These are phyloP conservation scores for Ibidorhyncha struthersii DNA, from an alignment of 2,113 vertebrate genomes.

Conservation along the genomic window DNA sequence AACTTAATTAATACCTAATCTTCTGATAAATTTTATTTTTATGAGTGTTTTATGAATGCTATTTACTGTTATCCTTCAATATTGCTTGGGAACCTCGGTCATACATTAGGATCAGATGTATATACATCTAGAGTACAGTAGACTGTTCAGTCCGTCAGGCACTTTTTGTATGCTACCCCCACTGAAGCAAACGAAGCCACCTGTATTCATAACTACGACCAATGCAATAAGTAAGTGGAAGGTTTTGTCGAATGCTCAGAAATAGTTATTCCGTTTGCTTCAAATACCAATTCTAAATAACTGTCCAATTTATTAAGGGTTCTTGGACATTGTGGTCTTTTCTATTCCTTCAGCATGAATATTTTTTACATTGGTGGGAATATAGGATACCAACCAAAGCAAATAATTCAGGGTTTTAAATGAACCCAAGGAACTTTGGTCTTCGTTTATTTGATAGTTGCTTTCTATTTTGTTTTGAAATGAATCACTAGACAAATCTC, in stretches of 20 bases:
- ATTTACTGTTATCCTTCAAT: not conserved
- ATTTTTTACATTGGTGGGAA: not conserved
- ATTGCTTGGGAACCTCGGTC: not conserved
- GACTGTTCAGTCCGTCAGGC: not conserved
- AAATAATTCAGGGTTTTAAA: not conserved
- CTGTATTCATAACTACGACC: not conserved
- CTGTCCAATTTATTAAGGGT: not conserved
- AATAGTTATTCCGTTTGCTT: rapidly evolving
- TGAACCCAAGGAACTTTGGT: not conserved
- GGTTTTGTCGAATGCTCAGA: not conserved
- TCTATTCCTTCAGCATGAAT: not conserved
- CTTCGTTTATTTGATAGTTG: not conserved
- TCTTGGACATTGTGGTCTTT: not conserved
- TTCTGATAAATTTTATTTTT: not conserved
- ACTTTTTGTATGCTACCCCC: not conserved
- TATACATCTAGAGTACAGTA: not conserved
- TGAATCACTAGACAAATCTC: not conserved
- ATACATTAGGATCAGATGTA: not conserved
- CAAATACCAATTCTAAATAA: not conserved
- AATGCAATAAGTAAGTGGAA: not conserved
- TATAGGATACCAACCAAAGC: not conserved
- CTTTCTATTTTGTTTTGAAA: not conserved
- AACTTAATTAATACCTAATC: not conserved
- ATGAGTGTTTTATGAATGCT: not conserved
- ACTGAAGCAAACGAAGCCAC: not conserved